These are phyloP conservation scores for Morpho helenor DNA, from an alignment of 2,888 invertebrate genomes.

Conservation along the genomic window DNA sequence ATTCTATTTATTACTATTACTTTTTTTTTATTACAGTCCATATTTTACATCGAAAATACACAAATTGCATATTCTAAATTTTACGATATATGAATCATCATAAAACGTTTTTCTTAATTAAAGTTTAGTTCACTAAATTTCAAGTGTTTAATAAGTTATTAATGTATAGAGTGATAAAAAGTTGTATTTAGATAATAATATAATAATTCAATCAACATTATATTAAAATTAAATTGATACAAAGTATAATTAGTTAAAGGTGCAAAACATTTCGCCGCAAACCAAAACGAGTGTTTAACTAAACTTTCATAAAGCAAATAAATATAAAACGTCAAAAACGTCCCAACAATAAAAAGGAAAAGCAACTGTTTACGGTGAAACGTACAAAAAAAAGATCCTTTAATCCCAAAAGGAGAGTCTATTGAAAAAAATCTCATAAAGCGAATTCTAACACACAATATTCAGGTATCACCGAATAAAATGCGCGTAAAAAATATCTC, in stretches of 20 bases:
- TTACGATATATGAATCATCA: too few species aligned
- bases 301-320: constrained; percentile 15
- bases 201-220: too few species aligned
- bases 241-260: neutral
- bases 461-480: constrained; percentile 75
- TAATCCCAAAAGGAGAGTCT: constrained; percentile 63
- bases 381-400: constrained; percentile 47
- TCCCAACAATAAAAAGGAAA: constrained; percentile 40
- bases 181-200: too few species aligned
- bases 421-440: constrained; percentile 71
- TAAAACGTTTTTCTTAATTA: too few species aligned
- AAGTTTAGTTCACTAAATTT: neutral
- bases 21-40: too few species aligned
- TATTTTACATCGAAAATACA: too few species aligned
- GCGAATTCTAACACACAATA: constrained; percentile 69
- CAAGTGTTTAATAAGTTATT: neutral
- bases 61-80: too few species aligned
- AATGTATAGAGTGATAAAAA: too few species aligned
- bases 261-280: constrained; percentile 5
- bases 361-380: constrained; percentile 53
- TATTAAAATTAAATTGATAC: too few species aligned
- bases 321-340: constrained; percentile 30
- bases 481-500: constrained; percentile 71
- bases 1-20: neutral
- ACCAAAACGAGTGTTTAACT: constrained; percentile 13